phyloP scores from a whole-genome alignment of 2,797 vertebrate species.

The Phyllotis vaccarum region DNA sequence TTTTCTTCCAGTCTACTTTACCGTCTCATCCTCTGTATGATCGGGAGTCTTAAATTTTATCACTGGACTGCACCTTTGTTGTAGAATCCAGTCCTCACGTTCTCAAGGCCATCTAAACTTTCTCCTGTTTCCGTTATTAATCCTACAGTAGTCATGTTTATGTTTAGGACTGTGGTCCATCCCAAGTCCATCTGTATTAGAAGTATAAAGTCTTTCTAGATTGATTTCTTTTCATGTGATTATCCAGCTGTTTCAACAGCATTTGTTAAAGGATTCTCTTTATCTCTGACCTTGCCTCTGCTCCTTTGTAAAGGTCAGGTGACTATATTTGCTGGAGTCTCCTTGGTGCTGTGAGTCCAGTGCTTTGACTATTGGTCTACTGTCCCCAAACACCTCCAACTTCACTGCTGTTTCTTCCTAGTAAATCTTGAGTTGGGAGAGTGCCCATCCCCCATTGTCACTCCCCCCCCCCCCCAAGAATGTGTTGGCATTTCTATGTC shows the following conservation, averaged over 20 bases:
- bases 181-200: neutral
- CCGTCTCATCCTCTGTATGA: neutral
- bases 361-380: neutral
- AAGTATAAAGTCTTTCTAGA: neutral
- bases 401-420: neutral
- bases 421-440: neutral
- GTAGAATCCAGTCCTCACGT: neutral
- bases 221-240: neutral
- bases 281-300: neutral
- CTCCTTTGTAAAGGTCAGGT: neutral
- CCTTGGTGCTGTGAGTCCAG: neutral
- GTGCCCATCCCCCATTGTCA: neutral
- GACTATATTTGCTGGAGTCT: neutral
- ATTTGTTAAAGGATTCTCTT: neutral
- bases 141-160: neutral
- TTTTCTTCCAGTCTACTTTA: neutral
- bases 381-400: neutral
- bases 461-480: neutral
- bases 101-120: neutral
- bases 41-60: neutral
- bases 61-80: neutral
- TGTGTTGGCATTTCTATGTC: neutral
- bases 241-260: neutral
- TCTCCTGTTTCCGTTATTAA: neutral
- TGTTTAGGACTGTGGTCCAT: neutral